These are phyloP conservation scores for Silurus asotus DNA, from an alignment of 2,113 vertebrate species.

Conservation along the genomic window DNA sequence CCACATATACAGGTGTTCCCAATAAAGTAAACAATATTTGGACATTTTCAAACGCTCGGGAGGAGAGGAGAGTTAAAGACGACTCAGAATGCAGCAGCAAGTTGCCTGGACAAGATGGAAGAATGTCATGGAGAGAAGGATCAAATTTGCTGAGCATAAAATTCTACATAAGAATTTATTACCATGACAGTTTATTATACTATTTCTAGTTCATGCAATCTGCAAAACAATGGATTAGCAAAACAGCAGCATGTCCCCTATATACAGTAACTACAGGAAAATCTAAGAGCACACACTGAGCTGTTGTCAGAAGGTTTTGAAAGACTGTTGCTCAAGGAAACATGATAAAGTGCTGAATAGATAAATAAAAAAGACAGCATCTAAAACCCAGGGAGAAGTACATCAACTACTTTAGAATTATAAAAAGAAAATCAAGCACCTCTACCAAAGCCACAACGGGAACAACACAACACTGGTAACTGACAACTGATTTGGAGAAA, in stretches of 20 bases:
- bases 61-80: too few relatives aligned
- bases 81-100: too few relatives aligned
- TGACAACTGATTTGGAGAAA: not conserved
- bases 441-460: not conserved
- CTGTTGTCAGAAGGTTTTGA: not conserved
- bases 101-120: not conserved
- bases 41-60: too few relatives aligned
- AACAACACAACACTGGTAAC: not conserved
- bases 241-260: not conserved
- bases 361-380: too few relatives aligned
- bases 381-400: not conserved
- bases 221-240: not conserved
- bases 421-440: not conserved
- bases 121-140: not conserved
- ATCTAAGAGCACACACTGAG: not conserved
- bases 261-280: not conserved
- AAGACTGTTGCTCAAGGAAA: not conserved
- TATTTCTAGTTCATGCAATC: not conserved
- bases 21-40: too few relatives aligned
- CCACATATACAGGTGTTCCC: too few relatives aligned
- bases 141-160: not conserved
- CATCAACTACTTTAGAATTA: not conserved
- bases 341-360: not conserved
- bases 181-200: not conserved
- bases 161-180: not conserved